These are phyloP conservation scores for Psilanteris sp. DNA, from an alignment of 1,140 invertebrate genomes.

Conservation along the genomic window DNA sequence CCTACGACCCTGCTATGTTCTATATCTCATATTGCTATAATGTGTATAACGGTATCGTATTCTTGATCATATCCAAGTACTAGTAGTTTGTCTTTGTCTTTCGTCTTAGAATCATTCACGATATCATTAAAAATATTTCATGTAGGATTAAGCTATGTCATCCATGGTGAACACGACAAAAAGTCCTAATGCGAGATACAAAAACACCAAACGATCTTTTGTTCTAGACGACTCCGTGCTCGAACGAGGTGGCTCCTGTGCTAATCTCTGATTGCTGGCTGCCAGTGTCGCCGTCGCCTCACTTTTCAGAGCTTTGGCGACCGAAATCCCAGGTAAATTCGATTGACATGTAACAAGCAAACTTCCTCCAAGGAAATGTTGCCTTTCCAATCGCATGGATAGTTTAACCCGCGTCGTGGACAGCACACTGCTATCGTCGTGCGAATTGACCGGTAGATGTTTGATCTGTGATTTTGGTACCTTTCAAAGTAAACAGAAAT, in stretches of 20 bases:
- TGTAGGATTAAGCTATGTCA: constrained; percentile 33
- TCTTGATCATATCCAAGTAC: constrained; percentile 19
- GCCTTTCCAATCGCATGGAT: constrained; percentile 65
- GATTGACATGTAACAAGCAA: constrained; percentile 72
- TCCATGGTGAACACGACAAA: constrained; percentile 30
- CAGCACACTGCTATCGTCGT: constrained; percentile 64
- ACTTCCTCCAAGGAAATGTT: constrained; percentile 72
- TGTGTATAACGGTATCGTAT: constrained; percentile 29
- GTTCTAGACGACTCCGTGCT: constrained; percentile 22
- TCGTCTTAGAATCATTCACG: constrained; percentile 19
- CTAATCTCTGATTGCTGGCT: constrained; percentile 73
- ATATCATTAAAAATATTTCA: constrained; percentile 32
- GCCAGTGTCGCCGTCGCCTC: constrained; percentile 69
- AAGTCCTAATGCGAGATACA: constrained; percentile 39
- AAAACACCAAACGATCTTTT: constrained; percentile 25
- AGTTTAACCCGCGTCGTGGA: constrained; percentile 67
- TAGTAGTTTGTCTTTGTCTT: constrained; percentile 23
- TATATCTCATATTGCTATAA: constrained; percentile 46
- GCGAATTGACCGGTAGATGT: constrained; percentile 44
- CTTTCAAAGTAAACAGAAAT: constrained; percentile 50
- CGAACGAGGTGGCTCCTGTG: constrained; percentile 71
- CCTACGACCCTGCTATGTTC: constrained; percentile 56
- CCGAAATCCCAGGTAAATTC: constrained; percentile 67
- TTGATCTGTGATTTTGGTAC: constrained; percentile 67
- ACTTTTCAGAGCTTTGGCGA: constrained; percentile 38